These are phyloP conservation scores for Anniella stebbinsi DNA, from an alignment of 2,797 vertebrate genomes.

Conservation along the genomic window DNA sequence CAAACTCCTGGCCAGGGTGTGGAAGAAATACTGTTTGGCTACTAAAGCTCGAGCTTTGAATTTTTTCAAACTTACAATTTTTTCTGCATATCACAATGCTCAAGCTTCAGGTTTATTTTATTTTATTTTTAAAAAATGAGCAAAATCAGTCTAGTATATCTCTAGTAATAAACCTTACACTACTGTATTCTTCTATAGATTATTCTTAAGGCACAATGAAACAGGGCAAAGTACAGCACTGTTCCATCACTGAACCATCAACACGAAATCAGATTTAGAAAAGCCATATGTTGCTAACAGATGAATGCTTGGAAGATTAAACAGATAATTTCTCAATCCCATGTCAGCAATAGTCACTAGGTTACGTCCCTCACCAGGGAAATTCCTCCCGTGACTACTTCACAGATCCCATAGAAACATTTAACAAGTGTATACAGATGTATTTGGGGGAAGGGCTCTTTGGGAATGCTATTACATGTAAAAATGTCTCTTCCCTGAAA, in stretches of 20 bases:
- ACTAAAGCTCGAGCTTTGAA: no score
- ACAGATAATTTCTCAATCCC: conserved; percentile 20
- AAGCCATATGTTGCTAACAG: conserved; percentile 16
- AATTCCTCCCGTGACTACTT: not conserved
- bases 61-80: no score
- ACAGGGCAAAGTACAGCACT: conserved; percentile 11
- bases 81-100: no score
- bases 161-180: no score
- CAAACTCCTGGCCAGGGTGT: no score
- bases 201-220: not conserved
- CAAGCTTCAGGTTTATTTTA: no score
- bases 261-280: conserved; percentile 33
- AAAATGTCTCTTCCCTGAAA: not conserved
- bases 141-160: no score
- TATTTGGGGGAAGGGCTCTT: not conserved
- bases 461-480: not conserved
- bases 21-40: no score
- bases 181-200: no score
- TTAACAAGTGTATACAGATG: not conserved
- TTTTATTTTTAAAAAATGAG: no score
- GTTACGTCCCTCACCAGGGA: not conserved
- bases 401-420: not conserved
- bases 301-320: not conserved
- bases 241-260: conserved; percentile 21
- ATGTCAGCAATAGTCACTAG: not conserved